Base-by-base conservation (phyloP, 1,140 invertebrate species). In the Calephelis nemesis region DNA sequence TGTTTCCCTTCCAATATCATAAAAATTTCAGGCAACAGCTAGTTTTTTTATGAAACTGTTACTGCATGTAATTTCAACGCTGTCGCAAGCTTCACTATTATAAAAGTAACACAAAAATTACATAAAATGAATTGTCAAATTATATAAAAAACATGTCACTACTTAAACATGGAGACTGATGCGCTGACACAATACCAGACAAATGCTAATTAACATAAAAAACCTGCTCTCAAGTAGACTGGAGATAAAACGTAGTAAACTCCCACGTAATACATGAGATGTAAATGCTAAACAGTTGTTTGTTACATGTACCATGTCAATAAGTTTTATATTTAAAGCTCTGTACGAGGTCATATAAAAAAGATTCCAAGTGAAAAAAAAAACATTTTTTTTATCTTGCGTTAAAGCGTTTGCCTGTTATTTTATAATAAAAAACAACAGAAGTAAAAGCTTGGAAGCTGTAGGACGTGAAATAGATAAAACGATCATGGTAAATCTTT, bases 211-310 rank as follows among this genome's bases (percentile, higher is more conserved):
- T 58, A 58, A 39, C 54, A 39, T 58, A 58, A 7, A 58, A 30
- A 58, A 58, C 54, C 19, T 39, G 54, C 54, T 58, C 54, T 11
- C 11, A 19, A 58, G 54, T 30, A 58, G 54, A 58, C 54, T 39
- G 3, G 12, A 58, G 54, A 39, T 58, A 58, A 58, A 58, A 30
- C 12, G 54, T 58, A 30, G 54, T 54, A 54, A 54, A 30, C 10
- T 39, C 54, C 54, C 54, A 58, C 54, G 54, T 58, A 58, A 58
- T 58, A 58, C 54, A 7, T 30, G 54, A 30, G 30, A 30, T 58
- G 19, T 30, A 58, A 58, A 58, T 58, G 54, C 9, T 12, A 30
- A 58, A 58, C 9, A 39, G 54, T 58, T 58, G 52, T 39, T 58
- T 30, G 11, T 58, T 39, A 54, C 15, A 19, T 54, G 15, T 54